A percentile compares a stretch with the other conserved stretches of the same genome.
phyloP scores from a whole-genome alignment of 2,888 invertebrate species.

The Andrena bucephala region DNA sequence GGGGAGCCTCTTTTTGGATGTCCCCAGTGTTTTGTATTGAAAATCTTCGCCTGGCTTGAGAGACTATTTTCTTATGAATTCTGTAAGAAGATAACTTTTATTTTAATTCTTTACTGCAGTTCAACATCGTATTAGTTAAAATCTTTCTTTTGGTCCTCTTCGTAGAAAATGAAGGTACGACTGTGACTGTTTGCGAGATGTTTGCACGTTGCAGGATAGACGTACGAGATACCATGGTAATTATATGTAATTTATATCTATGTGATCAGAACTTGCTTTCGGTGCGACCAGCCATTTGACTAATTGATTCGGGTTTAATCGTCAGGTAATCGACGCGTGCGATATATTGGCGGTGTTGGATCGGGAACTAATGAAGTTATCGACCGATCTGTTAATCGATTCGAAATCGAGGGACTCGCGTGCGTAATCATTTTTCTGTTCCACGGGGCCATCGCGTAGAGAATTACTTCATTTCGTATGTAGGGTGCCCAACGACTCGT shows the following conservation, averaged over 20 bases:
- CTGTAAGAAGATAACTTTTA: too few species aligned
- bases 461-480: conserved; percentile 44
- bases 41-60: too few species aligned
- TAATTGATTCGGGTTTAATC: conserved; percentile 12
- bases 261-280: neutral
- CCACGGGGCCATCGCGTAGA: conserved; percentile 11
- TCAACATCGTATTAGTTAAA: too few species aligned
- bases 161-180: too few species aligned
- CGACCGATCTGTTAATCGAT: neutral
- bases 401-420: conserved; percentile 7
- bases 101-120: too few species aligned
- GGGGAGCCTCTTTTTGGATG: too few species aligned
- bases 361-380: neutral
- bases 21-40: too few species aligned
- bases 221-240: neutral
- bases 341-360: neutral
- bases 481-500: conserved; percentile 14
- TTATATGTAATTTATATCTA: neutral
- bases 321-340: conserved; percentile 4
- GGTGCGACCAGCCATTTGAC: neutral
- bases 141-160: too few species aligned
- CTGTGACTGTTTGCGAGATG: too few species aligned
- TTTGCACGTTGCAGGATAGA: too few species aligned
- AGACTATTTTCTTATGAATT: too few species aligned
- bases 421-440: conserved; percentile 3